Conservation (phyloP, 2,797 vertebrate species). For the Psittacula echo region DNA sequence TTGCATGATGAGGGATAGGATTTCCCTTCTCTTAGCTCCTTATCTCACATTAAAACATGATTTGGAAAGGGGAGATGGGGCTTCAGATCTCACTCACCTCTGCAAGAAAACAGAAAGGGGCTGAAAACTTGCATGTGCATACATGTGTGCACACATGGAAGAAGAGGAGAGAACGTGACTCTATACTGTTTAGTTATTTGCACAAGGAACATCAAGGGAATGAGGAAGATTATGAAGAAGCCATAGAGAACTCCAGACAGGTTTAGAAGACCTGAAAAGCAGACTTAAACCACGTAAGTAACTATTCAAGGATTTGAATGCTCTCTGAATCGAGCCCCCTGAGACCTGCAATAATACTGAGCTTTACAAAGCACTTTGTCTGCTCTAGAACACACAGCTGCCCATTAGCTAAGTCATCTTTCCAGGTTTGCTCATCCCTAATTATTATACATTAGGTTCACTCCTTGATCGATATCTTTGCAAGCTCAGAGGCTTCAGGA, state of each 20-base stretch:
- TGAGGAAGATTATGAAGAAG: background rate
- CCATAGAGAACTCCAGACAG: background rate
- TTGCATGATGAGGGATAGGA: background rate
- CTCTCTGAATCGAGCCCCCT: background rate
- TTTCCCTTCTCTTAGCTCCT: background rate
- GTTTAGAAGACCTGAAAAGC: background rate
- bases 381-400: background rate
- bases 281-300: background rate
- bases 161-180: background rate
- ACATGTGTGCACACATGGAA: fast-evolving
- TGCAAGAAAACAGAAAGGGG: background rate
- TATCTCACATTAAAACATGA: background rate
- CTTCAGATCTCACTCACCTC: background rate
- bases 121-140: fast-evolving
- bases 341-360: background rate
- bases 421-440: background rate
- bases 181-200: background rate
- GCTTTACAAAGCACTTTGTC: background rate
- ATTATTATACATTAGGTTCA: background rate
- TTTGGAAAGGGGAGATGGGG: background rate
- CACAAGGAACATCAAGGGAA: background rate
- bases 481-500: background rate
- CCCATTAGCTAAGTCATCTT: background rate
- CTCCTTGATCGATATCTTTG: background rate
- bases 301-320: background rate